These are phyloP conservation scores for Bos taurus DNA, from an alignment of 2,113 vertebrate genomes.

Conservation along the genomic window DNA sequence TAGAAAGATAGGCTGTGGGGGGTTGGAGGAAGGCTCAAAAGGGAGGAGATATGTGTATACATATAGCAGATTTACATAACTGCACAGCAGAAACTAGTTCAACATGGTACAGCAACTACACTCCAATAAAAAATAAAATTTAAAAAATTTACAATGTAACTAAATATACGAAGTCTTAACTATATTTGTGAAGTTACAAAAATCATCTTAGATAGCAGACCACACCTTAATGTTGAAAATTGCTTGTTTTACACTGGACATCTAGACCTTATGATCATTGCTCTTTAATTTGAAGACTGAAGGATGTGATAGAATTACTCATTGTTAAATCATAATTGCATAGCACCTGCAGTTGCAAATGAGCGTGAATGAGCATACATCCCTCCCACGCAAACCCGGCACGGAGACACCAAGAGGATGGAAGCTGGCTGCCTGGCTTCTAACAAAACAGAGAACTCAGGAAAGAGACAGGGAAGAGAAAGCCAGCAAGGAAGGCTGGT, in stretches of 20 bases:
- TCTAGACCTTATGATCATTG: background rate
- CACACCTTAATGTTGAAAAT: background rate
- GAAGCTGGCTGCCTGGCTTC: background rate
- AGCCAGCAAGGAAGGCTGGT: background rate
- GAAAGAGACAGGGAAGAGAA: background rate
- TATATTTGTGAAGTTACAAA: background rate
- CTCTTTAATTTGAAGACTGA: conserved; percentile 12
- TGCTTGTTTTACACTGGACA: background rate
- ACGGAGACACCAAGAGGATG: background rate
- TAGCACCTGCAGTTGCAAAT: background rate
- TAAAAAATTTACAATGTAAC: background rate
- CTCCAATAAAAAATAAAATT: background rate
- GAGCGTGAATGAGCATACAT: background rate
- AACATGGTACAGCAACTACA: background rate
- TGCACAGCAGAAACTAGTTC: background rate
- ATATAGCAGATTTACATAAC: background rate
- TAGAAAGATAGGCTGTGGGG: background rate
- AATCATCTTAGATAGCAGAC: background rate
- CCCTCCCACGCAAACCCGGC: background rate
- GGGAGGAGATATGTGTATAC: background rate
- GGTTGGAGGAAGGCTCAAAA: background rate
- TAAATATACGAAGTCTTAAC: background rate
- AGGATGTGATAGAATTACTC: background rate
- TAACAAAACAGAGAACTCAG: background rate
- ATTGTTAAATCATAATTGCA: conserved; percentile 5